These are phyloP conservation scores for Gymnosoma rotundatum DNA, from an alignment of 2,888 invertebrate genomes.

Conservation along the genomic window DNA sequence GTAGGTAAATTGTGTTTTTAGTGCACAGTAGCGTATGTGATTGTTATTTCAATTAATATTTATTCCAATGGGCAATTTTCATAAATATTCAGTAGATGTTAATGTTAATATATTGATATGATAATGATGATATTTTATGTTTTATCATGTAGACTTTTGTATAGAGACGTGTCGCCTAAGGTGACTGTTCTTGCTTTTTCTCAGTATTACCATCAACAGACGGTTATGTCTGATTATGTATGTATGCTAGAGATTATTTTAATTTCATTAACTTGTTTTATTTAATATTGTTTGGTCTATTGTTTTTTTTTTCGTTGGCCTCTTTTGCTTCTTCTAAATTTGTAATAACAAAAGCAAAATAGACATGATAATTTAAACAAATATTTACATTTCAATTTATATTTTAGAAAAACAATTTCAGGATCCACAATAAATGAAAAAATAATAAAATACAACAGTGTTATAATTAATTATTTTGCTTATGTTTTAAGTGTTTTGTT, in stretches of 20 bases:
- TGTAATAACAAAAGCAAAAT: background rate
- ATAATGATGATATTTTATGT: no score
- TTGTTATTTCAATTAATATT: background rate
- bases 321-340: conserved; percentile 47
- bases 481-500: no score
- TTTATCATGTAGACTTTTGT: background rate
- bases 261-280: no score
- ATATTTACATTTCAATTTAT: background rate
- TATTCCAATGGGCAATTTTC: background rate
- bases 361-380: background rate
- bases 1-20: background rate
- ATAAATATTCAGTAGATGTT: background rate
- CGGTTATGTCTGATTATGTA: no score
- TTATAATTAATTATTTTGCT: no score
- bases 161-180: no score
- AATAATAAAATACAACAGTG: no score
- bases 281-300: no score
- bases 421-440: no score
- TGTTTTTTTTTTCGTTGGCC: conserved; percentile 5
- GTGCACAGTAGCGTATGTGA: background rate
- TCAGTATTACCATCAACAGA: no score
- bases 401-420: background rate
- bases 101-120: background rate
- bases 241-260: no score
- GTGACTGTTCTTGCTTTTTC: no score